Percentiles rank a stretch among this genome's conserved stretches.
Conservation (phyloP, 2,113 vertebrate genomes). For the Brachypodius melanocephalos region DNA sequence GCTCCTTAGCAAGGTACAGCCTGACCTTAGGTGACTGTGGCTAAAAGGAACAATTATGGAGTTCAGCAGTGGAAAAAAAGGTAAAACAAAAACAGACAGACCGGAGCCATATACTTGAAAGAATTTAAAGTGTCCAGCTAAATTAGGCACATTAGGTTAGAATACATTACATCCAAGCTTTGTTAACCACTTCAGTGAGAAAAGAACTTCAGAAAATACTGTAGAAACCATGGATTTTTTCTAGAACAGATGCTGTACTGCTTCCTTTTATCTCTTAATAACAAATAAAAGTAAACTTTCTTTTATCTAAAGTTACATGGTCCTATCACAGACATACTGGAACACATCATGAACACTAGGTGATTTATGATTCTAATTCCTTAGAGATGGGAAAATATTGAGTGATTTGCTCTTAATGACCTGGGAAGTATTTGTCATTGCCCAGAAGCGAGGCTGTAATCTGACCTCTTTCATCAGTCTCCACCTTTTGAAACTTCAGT, state of each 20-base stretch:
- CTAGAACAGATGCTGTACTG: neutral
- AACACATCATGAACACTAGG: neutral
- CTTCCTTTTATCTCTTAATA: neutral
- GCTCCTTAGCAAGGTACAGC: constrained; percentile 63
- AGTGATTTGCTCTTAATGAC: neutral
- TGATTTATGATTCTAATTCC: neutral
- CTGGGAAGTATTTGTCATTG: neutral
- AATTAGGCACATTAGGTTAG: constrained; percentile 23
- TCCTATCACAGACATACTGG: neutral
- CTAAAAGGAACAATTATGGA: constrained; percentile 51
- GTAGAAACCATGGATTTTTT: neutral
- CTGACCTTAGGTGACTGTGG: constrained; percentile 70
- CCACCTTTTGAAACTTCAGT: neutral
- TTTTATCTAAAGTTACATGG: neutral
- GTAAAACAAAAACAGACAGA: constrained; percentile 45
- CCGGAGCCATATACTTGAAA: constrained; percentile 32
- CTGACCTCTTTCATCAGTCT: neutral
- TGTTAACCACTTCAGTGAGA: neutral
- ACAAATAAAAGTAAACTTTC: neutral
- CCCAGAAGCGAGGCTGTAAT: neutral
- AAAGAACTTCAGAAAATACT: neutral
- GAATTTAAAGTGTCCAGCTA: constrained; percentile 44
- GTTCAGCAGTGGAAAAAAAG: constrained; percentile 28
- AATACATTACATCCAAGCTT: neutral
- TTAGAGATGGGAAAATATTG: neutral